Percentiles rank a stretch among this genome's conserved stretches.
These are phyloP conservation scores for Gnathonemus longibarbis DNA, from an alignment of 2,113 vertebrate genomes.

Conservation along the genomic window DNA sequence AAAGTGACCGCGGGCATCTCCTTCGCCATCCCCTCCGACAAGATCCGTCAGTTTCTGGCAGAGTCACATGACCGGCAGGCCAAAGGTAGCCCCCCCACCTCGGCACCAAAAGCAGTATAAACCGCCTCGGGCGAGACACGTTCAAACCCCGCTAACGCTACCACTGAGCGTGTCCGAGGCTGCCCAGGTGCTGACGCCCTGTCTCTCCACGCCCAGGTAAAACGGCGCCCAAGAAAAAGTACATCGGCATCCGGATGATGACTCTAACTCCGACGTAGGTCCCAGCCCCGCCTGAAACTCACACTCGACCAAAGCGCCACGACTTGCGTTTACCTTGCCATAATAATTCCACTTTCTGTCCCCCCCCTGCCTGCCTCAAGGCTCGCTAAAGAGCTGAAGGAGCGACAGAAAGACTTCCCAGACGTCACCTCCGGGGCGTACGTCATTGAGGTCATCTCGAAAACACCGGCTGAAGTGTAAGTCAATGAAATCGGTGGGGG, in stretches of 20 bases:
- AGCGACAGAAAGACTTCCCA: slow-evolving; percentile 79
- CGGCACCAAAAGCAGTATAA: not conserved
- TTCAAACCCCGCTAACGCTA: not conserved
- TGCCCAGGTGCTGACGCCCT: not conserved
- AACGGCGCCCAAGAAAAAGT: slow-evolving; percentile 81
- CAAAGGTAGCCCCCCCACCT: slow-evolving; percentile 67
- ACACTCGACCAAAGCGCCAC: not conserved
- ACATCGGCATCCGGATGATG: slow-evolving; percentile 93
- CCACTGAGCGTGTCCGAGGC: not conserved
- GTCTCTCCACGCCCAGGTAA: slow-evolving; percentile 59
- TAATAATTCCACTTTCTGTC: not conserved
- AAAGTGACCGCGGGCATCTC: slow-evolving; percentile 98
- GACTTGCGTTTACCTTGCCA: not conserved
- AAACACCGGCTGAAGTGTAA: slow-evolving; percentile 89
- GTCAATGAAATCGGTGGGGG: slow-evolving; percentile 37
- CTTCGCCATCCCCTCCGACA: slow-evolving; percentile 94
- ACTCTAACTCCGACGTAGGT: slow-evolving; percentile 77
- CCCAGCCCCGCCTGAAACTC: not conserved
- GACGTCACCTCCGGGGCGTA: slow-evolving; percentile 87
- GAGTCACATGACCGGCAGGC: slow-evolving; percentile 85
- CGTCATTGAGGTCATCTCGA: slow-evolving; percentile 89
- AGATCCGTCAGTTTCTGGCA: slow-evolving; percentile 90
- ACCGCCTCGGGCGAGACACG: not conserved
- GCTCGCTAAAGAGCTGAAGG: slow-evolving; percentile 85
- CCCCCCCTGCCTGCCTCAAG: slow-evolving; percentile 51